These are phyloP conservation scores for Heteropelma amictum DNA, from an alignment of 2,888 invertebrate species.

Conservation along the genomic window DNA sequence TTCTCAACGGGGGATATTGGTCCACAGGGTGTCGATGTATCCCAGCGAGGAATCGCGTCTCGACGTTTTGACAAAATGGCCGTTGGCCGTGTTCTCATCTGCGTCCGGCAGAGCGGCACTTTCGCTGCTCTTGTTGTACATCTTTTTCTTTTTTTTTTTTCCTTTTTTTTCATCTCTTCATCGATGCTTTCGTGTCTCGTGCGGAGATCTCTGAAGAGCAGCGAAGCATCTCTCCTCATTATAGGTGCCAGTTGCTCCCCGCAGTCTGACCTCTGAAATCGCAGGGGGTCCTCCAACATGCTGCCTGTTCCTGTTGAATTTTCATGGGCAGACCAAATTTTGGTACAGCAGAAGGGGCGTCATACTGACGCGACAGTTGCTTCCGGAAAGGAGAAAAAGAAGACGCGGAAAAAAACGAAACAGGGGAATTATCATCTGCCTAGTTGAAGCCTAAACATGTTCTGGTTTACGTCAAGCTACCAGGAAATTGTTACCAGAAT, in stretches of 20 bases:
- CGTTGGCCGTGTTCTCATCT: conserved; percentile 8
- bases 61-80: conserved; percentile 14
- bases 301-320: neutral
- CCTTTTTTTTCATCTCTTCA: neutral
- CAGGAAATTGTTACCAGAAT: conserved; percentile 56
- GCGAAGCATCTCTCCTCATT: conserved; percentile 68
- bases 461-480: conserved; percentile 46
- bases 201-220: conserved; percentile 25
- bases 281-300: conserved; percentile 61
- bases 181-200: conserved; percentile 37
- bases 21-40: conserved; percentile 27
- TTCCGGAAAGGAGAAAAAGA: conserved; percentile 47
- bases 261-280: conserved; percentile 68
- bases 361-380: conserved; percentile 50
- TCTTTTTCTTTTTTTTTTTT: conserved; percentile 13
- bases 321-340: neutral
- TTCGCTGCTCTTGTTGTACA: conserved; percentile 32
- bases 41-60: conserved; percentile 45
- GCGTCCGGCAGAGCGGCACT: conserved; percentile 23
- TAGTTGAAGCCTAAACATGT: neutral
- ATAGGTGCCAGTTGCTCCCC: conserved; percentile 72
- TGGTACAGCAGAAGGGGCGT: conserved; percentile 33
- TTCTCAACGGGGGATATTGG: conserved; percentile 68
- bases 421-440: conserved; percentile 9
- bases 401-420: too few relatives aligned